phyloP scores from a whole-genome alignment of 2,113 vertebrate genomes.

The Hippocampus abdominalis region DNA sequence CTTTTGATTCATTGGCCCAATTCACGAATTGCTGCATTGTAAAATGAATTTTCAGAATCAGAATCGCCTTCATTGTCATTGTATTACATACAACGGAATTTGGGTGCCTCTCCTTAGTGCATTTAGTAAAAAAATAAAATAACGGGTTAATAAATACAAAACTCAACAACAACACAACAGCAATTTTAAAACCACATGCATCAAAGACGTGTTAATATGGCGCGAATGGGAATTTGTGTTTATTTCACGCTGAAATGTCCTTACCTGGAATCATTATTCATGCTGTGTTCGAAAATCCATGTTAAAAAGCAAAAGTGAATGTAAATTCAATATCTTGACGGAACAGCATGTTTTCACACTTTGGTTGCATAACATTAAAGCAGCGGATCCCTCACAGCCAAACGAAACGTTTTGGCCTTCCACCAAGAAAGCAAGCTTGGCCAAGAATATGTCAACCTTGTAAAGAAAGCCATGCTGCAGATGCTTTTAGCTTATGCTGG shows the following conservation, averaged over 20 bases:
- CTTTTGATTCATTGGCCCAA: slow-evolving; percentile 35
- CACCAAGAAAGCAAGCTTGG: slow-evolving; percentile 59
- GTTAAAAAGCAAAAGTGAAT: slow-evolving; percentile 47
- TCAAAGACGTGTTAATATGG: slow-evolving; percentile 38
- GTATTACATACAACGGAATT: too few species aligned
- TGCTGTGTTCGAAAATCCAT: slow-evolving; percentile 38
- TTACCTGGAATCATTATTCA: slow-evolving; percentile 51
- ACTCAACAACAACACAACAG: not conserved
- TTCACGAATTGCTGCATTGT: slow-evolving; percentile 1
- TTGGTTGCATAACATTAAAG: slow-evolving; percentile 71
- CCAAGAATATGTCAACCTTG: slow-evolving; percentile 75
- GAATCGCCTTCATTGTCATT: too few species aligned
- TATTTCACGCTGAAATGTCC: slow-evolving; percentile 46
- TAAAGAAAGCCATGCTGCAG: slow-evolving; percentile 67
- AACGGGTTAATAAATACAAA: too few species aligned
- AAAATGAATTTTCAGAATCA: slow-evolving; percentile 30
- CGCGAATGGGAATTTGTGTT: slow-evolving; percentile 49
- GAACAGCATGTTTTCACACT: slow-evolving; percentile 53
- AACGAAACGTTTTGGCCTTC: slow-evolving; percentile 69
- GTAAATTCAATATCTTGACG: slow-evolving; percentile 51
- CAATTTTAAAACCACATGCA: slow-evolving; percentile 27
- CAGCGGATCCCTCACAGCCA: slow-evolving; percentile 53
- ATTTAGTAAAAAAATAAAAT: too few species aligned
- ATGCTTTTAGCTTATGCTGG: slow-evolving; percentile 68
- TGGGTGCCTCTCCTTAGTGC: too few species aligned